Conservation (phyloP, 23 tunicate species). For the Ascidia mentula region DNA sequence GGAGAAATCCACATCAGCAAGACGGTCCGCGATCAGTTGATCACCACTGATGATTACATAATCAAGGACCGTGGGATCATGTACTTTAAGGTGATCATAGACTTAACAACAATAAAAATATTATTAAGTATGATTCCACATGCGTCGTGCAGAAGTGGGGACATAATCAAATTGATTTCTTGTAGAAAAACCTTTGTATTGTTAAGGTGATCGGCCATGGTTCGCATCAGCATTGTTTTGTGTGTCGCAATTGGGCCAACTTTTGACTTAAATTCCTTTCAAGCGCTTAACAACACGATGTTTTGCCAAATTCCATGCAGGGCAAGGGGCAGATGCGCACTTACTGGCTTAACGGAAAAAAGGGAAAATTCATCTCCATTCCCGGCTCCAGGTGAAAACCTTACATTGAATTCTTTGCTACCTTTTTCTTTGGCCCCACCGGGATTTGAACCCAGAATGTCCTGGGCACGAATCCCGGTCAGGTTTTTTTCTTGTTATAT, state of each 20-base stretch:
- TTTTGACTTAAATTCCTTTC: background rate
- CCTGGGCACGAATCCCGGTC: no score
- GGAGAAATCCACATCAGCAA: constrained; percentile 44
- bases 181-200: no score
- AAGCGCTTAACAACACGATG: background rate
- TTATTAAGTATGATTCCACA: no score
- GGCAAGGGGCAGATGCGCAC: constrained; percentile 60
- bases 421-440: no score
- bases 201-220: no score
- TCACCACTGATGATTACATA: constrained; percentile 15
- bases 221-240: background rate
- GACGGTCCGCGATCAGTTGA: constrained; percentile 30
- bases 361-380: constrained; percentile 27
- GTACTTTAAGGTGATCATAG: constrained; percentile 22
- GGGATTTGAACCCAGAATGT: background rate
- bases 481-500: no score
- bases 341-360: constrained; percentile 44
- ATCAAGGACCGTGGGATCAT: constrained; percentile 37
- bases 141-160: no score
- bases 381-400: constrained; percentile 24
- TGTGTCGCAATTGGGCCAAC: background rate
- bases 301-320: background rate
- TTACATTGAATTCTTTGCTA: background rate
- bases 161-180: no score
- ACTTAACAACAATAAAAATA: no score